Percentiles rank a stretch among this genome's conserved stretches.
These are phyloP conservation scores for Drosophila limbata DNA, from an alignment of 2,888 invertebrate genomes.

Conservation along the genomic window DNA sequence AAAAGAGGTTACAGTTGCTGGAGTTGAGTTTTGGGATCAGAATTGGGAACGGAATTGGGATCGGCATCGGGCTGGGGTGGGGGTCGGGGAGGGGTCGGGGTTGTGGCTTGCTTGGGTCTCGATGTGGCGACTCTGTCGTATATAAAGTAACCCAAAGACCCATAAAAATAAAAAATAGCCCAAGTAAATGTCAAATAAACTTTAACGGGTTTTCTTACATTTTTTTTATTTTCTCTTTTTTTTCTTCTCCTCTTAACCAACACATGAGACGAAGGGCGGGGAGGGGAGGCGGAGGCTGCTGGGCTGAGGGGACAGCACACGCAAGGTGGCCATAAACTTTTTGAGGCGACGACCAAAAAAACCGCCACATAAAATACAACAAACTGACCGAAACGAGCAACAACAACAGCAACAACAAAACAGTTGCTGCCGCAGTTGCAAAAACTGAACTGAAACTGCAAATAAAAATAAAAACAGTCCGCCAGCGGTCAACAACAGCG, in stretches of 20 bases:
- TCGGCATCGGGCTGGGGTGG: neutral
- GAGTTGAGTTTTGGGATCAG: slow-evolving; percentile 9
- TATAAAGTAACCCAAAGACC: slow-evolving; percentile 68
- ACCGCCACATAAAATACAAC: slow-evolving; percentile 73
- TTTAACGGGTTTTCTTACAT: slow-evolving; percentile 77
- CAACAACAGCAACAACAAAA: slow-evolving; percentile 34
- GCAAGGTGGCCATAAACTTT: slow-evolving; percentile 63
- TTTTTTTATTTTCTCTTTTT: slow-evolving; percentile 19
- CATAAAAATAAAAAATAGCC: slow-evolving; percentile 83
- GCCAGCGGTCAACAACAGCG: slow-evolving; percentile 45
- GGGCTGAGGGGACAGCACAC: slow-evolving; percentile 26
- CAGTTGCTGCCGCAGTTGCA: slow-evolving; percentile 71
- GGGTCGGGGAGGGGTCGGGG: slow-evolving; percentile 1
- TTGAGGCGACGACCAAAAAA: slow-evolving; percentile 50
- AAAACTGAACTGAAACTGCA: slow-evolving; percentile 79
- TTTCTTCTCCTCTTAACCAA: slow-evolving; percentile 21
- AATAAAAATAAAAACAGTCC: slow-evolving; percentile 77
- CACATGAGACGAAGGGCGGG: slow-evolving; percentile 12
- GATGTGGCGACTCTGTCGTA: slow-evolving; percentile 5
- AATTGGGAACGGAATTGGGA: neutral
- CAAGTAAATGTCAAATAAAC: slow-evolving; percentile 82
- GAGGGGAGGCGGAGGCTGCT: neutral
- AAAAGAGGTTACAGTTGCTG: slow-evolving; percentile 34
- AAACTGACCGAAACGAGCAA: slow-evolving; percentile 68
- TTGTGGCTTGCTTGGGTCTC: neutral